These are phyloP conservation scores for Tubiluchus corallicola DNA, from an alignment of 2,888 invertebrate genomes.

Conservation along the genomic window DNA sequence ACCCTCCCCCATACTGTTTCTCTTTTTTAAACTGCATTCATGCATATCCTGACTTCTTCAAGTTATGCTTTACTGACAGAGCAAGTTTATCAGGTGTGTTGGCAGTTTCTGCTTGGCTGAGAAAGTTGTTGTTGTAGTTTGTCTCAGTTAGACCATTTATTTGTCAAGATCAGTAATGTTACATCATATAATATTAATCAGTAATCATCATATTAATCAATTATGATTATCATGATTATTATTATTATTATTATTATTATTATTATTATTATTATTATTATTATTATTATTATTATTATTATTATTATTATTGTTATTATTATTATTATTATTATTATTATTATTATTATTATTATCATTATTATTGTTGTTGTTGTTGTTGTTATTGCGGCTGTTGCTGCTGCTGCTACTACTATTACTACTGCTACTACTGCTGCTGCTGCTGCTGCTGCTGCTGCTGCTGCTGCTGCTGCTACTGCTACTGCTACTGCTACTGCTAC, in stretches of 20 bases:
- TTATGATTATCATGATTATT: no score
- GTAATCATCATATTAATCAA: no score
- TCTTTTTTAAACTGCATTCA: no score
- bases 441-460: constrained; percentile 3
- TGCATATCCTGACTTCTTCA: no score
- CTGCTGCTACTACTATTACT: constrained; percentile 3
- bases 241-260: constrained; percentile 2
- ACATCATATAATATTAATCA: no score
- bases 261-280: not conserved
- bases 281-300: not conserved
- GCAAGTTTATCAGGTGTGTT: no score
- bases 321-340: not conserved
- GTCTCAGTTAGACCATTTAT: no score
- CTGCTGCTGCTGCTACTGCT: constrained; percentile 3
- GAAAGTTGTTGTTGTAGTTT: no score
- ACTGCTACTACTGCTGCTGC: constrained; percentile 3
- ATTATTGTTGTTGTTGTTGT: not conserved
- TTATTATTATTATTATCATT: not conserved
- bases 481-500: constrained; percentile 3
- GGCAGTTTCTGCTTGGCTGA: no score
- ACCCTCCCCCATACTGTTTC: no score
- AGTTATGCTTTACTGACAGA: no score
- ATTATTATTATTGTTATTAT: not conserved
- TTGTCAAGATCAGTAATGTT: no score
- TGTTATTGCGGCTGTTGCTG: not conserved